Conservation (phyloP, 1,140 invertebrate genomes). For the Drosophila pseudoananassae region DNA sequence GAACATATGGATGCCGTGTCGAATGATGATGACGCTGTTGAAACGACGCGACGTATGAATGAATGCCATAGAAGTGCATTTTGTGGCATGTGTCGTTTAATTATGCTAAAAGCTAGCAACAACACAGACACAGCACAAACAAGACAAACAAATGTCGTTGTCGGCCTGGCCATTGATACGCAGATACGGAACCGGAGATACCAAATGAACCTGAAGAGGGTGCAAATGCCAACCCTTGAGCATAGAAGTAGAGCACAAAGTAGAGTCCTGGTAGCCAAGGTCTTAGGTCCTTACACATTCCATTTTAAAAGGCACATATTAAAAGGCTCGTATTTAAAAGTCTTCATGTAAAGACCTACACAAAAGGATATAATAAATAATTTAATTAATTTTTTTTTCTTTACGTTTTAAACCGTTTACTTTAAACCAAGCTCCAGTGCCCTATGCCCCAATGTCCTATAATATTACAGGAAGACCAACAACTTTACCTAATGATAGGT, state of each 20-base stretch:
- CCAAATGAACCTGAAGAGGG: slow-evolving; percentile 58
- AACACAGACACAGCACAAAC: slow-evolving; percentile 48
- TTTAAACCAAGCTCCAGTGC: neutral
- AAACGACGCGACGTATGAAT: slow-evolving; percentile 29
- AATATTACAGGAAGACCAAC: slow-evolving; percentile 17
- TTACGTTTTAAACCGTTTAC: no score
- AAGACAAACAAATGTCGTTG: slow-evolving; percentile 57
- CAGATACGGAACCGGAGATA: neutral
- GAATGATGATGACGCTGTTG: slow-evolving; percentile 46
- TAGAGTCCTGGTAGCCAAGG: neutral
- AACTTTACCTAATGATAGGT: slow-evolving; percentile 35
- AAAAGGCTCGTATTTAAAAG: no score
- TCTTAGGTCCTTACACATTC: neutral
- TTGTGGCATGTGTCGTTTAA: slow-evolving; percentile 83
- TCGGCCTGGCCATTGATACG: slow-evolving; percentile 66
- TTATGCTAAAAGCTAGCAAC: slow-evolving; percentile 80
- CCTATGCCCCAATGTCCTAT: neutral
- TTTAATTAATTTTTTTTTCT: neutral
- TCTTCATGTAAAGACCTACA: no score
- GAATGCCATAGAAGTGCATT: slow-evolving; percentile 78
- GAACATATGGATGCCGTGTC: slow-evolving; percentile 79
- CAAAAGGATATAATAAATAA: neutral
- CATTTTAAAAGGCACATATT: no score
- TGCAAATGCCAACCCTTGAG: slow-evolving; percentile 60
- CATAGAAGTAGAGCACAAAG: slow-evolving; percentile 37